Evolutionary conservation across 2,797 vertebrate genomes (phyloP).

Genomic region (Lerista edwardsae): DNA sequence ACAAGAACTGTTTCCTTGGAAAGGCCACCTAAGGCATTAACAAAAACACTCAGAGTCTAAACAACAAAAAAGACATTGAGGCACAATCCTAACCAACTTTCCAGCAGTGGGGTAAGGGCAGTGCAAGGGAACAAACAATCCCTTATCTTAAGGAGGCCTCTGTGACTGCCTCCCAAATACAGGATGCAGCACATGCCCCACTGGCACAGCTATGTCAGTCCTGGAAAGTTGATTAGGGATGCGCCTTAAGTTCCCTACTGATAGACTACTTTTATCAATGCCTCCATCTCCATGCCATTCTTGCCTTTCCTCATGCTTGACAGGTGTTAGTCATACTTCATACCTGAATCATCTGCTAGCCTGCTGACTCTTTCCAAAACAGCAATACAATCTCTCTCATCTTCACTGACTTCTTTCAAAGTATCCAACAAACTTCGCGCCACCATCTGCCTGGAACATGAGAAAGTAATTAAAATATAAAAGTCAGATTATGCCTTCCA

Average conservation of each 20-base stretch:
- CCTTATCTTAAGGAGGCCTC: no score
- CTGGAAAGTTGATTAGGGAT: no score
- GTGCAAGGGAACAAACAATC: no score
- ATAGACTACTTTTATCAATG: not conserved
- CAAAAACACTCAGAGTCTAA: not conserved
- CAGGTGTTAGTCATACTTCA: conserved; percentile 52
- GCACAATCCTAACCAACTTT: no score
- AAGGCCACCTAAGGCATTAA: not conserved
- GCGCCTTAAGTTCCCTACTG: no score
- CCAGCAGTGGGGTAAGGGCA: no score
- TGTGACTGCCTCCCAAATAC: no score
- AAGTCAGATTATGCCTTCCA: conserved; percentile 2
- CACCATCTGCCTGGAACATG: conserved; percentile 88
- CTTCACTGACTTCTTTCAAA: conserved; percentile 88
- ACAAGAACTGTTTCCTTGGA: not conserved
- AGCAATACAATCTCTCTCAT: conserved; percentile 87
- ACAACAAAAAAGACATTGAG: not conserved
- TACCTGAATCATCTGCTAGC: conserved; percentile 89
- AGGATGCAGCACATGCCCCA: no score
- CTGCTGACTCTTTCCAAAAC: conserved; percentile 88
- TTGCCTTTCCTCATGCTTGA: conserved; percentile 10
- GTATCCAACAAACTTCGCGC: conserved; percentile 91
- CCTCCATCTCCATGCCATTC: not conserved
- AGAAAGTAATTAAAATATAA: conserved; percentile 57
- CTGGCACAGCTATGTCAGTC: no score